phyloP scores from a whole-genome alignment of 2,888 invertebrate species.

The Melieria omissa region DNA sequence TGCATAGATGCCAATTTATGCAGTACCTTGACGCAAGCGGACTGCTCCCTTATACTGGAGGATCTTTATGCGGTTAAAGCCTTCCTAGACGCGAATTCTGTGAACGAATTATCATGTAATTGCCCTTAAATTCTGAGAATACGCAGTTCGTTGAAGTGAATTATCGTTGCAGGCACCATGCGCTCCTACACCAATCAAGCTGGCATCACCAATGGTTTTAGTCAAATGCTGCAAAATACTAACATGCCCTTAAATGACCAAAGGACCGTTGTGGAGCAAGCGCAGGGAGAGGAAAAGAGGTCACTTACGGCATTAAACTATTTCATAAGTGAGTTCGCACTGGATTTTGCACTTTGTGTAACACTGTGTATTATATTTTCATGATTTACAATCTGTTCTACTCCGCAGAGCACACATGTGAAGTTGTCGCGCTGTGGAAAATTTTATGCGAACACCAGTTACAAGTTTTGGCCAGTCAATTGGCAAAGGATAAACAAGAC shows the following conservation, averaged over 20 bases:
- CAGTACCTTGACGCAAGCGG: conserved; percentile 76
- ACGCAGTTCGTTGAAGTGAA: too few species aligned
- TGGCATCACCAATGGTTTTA: conserved; percentile 52
- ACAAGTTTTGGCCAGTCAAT: conserved; percentile 78
- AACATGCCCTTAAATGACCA: conserved; percentile 54
- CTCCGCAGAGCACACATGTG: conserved; percentile 76
- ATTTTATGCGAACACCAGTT: conserved; percentile 93
- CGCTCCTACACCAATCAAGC: conserved; percentile 52
- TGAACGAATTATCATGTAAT: conserved; percentile 62
- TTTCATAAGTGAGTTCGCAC: conserved; percentile 70
- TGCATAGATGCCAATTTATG: conserved; percentile 78
- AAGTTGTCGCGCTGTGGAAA: conserved; percentile 93
- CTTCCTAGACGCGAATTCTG: conserved; percentile 79
- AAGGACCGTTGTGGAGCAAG: conserved; percentile 66
- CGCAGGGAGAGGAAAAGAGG: conserved; percentile 76
- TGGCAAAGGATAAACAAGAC: conserved; percentile 76
- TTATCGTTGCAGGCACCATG: conserved; percentile 48
- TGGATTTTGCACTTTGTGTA: not conserved
- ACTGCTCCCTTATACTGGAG: conserved; percentile 78
- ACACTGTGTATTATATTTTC: not conserved
- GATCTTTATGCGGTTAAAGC: conserved; percentile 79
- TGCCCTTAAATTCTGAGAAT: not conserved
- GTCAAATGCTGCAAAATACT: conserved; percentile 49
- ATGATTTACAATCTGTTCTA: not conserved
- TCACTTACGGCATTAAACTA: conserved; percentile 81